These are phyloP conservation scores for Micromesistius poutassou DNA, from an alignment of 2,797 vertebrate species.

Conservation along the genomic window DNA sequence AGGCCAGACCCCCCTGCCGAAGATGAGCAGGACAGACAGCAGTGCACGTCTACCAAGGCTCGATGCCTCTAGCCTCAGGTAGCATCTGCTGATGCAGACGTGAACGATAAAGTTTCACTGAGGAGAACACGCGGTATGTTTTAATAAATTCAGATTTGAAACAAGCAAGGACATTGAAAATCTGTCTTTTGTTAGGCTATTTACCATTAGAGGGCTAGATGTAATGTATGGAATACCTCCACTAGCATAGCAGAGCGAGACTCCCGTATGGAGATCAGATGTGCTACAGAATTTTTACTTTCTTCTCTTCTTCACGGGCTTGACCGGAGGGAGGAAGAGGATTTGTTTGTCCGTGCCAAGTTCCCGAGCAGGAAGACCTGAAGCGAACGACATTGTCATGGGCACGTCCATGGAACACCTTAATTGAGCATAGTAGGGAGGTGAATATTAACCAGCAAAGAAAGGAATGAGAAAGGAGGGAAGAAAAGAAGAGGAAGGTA, in stretches of 20 bases:
- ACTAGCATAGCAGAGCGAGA: constrained; percentile 18
- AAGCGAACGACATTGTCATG: not conserved
- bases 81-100: not conserved
- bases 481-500: not conserved
- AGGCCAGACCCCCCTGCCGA: constrained; percentile 38
- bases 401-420: not conserved
- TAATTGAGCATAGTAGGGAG: not conserved
- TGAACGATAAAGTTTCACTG: not conserved
- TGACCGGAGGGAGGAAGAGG: too few species aligned
- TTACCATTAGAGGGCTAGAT: not conserved
- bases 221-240: not conserved
- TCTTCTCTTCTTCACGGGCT: too few species aligned
- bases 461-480: not conserved
- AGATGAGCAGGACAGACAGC: constrained; percentile 21
- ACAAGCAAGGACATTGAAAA: not conserved
- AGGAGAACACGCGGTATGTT: not conserved
- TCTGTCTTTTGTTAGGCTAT: not conserved
- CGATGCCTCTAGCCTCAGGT: not conserved
- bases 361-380: too few species aligned
- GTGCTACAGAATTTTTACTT: not conserved
- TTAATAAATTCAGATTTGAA: not conserved
- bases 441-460: not conserved
- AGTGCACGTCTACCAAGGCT: not conserved
- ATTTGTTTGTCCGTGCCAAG: too few species aligned
- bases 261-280: constrained; percentile 51